Percentiles rank a stretch among this genome's conserved stretches.
Evolutionary conservation across 1,140 invertebrate species (phyloP).

Genomic region (Bombus soroeensis): DNA sequence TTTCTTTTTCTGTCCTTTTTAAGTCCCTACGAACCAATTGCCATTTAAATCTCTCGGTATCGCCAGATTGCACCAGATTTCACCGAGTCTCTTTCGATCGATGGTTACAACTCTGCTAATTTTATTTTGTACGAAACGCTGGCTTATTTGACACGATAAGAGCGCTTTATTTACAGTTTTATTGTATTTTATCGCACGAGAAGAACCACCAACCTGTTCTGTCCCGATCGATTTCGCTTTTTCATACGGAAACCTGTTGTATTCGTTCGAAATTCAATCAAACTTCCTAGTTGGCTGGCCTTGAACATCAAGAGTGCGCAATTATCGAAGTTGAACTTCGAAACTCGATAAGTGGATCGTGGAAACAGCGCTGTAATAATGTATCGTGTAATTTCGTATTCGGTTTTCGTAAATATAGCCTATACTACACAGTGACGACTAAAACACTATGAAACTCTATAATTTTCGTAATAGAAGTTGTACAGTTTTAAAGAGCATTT

Average conservation of each 20-base stretch:
- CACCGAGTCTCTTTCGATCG: not conserved
- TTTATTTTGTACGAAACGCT: not conserved
- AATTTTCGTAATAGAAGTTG: too few relatives aligned
- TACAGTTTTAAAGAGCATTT: too few relatives aligned
- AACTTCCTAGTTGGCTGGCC: constrained; percentile 50
- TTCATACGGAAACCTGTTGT: constrained; percentile 52
- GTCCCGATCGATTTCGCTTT: constrained; percentile 31
- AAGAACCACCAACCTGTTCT: too few relatives aligned
- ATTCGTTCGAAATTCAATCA: constrained; percentile 55
- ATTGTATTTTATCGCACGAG: too few relatives aligned
- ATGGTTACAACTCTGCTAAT: not conserved
- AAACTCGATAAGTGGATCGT: constrained; percentile 50
- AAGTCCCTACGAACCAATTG: not conserved
- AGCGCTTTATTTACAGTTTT: too few relatives aligned
- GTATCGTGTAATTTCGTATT: constrained; percentile 5
- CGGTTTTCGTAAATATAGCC: too few relatives aligned
- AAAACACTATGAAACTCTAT: too few relatives aligned
- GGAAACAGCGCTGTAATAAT: constrained; percentile 2
- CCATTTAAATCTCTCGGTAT: not conserved
- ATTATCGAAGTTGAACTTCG: constrained; percentile 52
- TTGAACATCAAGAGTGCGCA: constrained; percentile 55
- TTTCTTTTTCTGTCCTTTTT: not conserved
- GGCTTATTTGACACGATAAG: too few relatives aligned
- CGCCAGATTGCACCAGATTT: constrained; percentile 5
- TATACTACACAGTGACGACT: too few relatives aligned